Percentiles rank a stretch among this genome's conserved stretches.
Evolutionary conservation across 2,113 vertebrate genomes (phyloP).

Genomic region (Phaethornis superciliosus): DNA sequence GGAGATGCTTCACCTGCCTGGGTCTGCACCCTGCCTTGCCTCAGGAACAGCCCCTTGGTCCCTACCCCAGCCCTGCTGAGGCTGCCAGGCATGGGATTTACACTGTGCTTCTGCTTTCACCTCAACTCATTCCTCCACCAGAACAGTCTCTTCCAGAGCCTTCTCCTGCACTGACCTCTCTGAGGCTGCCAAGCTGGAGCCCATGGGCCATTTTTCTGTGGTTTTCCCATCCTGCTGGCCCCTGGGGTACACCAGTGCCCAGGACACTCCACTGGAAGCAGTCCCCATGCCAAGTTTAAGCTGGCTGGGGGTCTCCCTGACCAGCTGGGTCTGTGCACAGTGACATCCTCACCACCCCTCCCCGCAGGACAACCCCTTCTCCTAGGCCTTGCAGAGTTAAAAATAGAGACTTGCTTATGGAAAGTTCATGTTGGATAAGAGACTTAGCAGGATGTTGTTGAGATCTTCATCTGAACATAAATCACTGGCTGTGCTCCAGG

Average conservation of each 20-base stretch:
- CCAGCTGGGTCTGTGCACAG: background rate
- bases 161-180: background rate
- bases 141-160: background rate
- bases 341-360: background rate
- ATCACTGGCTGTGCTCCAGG: background rate
- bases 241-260: background rate
- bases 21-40: background rate
- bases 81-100: background rate
- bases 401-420: constrained; percentile 73
- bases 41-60: background rate
- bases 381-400: constrained; percentile 46
- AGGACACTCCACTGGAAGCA: background rate
- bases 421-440: constrained; percentile 67
- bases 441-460: constrained; percentile 9
- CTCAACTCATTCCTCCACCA: background rate
- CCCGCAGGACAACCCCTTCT: background rate
- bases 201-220: accelerated
- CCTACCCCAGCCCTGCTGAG: background rate
- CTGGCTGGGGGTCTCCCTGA: background rate
- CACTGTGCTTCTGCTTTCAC: background rate
- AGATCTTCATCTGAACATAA: constrained; percentile 47
- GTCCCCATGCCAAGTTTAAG: accelerated
- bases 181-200: accelerated
- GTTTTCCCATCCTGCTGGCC: background rate
- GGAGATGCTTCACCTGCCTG: accelerated